phyloP scores from a whole-genome alignment of 2,888 invertebrate species.

The Hypomecis punctinalis region DNA sequence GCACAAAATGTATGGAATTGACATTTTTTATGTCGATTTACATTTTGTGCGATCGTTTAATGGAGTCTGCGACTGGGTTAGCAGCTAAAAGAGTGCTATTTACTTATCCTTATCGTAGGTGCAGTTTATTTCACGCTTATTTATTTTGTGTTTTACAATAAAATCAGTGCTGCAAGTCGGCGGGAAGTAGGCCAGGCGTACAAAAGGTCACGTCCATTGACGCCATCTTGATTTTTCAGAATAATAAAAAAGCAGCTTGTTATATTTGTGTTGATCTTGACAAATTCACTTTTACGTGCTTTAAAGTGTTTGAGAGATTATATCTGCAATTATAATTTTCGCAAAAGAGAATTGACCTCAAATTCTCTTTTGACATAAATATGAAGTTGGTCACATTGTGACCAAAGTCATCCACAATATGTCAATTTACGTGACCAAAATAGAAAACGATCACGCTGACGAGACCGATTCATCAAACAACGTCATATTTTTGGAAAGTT shows the following conservation, averaged over 20 bases:
- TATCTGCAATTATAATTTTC: no score
- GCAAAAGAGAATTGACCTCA: no score
- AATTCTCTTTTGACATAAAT: no score
- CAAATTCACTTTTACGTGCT: neutral
- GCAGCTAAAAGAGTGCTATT: no score
- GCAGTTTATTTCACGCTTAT: slow-evolving; percentile 3
- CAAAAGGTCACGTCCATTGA: slow-evolving; percentile 41
- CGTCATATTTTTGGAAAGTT: slow-evolving; percentile 17
- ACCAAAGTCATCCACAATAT: slow-evolving; percentile 1
- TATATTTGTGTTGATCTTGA: slow-evolving; percentile 6
- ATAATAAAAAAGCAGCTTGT: slow-evolving; percentile 8
- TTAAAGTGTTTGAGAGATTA: no score
- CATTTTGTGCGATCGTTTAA: no score
- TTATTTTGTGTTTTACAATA: slow-evolving; percentile 35
- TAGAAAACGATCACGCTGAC: slow-evolving; percentile 16
- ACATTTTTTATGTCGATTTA: no score
- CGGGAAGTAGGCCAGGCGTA: slow-evolving; percentile 44
- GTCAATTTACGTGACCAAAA: slow-evolving; percentile 6
- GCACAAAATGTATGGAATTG: no score
- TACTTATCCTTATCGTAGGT: neutral
- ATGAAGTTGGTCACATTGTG: neutral
- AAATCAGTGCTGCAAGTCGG: slow-evolving; percentile 41
- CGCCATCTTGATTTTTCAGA: slow-evolving; percentile 28
- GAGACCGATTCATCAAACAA: slow-evolving; percentile 4
- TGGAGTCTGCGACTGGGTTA: no score